These are phyloP conservation scores for Calyptomena viridis DNA, from an alignment of 2,113 vertebrate species.

Conservation along the genomic window DNA sequence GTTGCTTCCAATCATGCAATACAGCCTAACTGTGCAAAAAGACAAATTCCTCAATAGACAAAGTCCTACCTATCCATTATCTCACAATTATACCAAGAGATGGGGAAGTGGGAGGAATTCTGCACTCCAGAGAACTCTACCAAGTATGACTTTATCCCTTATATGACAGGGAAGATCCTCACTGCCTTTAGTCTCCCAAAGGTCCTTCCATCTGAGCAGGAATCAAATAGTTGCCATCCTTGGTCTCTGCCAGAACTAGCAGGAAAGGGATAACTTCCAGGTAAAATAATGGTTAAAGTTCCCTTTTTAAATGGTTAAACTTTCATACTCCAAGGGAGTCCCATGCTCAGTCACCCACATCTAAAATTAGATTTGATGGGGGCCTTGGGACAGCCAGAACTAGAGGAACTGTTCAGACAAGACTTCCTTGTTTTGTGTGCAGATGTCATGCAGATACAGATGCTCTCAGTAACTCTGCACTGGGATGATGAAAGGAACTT, in stretches of 20 bases:
- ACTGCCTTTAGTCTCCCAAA: not conserved
- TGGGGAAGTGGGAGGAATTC: not conserved
- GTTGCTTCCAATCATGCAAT: not conserved
- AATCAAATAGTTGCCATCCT: not conserved
- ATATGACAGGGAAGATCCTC: not conserved
- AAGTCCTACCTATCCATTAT: not conserved
- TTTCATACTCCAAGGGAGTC: not conserved
- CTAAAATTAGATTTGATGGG: not conserved
- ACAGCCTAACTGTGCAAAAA: not conserved
- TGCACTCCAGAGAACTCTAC: not conserved
- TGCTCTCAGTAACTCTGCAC: not conserved
- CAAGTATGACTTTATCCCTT: not conserved
- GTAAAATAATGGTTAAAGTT: not conserved
- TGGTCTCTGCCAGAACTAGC: not conserved
- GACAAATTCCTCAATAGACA: not conserved
- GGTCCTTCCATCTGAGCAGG: not conserved
- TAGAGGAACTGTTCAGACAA: not conserved
- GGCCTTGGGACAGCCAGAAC: rapidly evolving
- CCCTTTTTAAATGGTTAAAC: not conserved
- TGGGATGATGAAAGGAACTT: not conserved
- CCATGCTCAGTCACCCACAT: not conserved
- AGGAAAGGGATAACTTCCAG: not conserved
- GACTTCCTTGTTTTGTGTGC: not conserved
- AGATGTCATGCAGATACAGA: not conserved
- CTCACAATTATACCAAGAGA: not conserved